These are phyloP conservation scores for Symphodus melops DNA, from an alignment of 2,113 vertebrate species.

Conservation along the genomic window DNA sequence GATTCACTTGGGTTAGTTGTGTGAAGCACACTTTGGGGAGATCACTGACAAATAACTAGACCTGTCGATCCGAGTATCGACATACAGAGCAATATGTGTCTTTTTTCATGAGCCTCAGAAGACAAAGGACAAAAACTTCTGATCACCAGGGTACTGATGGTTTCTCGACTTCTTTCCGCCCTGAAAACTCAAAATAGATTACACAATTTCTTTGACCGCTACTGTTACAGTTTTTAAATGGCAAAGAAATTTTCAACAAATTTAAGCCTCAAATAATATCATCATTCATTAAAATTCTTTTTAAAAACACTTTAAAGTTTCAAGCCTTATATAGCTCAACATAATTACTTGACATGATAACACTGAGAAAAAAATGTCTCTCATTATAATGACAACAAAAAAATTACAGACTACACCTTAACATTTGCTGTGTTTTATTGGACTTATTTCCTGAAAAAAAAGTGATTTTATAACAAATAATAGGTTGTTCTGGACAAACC, in stretches of 20 bases:
- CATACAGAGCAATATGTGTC: conserved; percentile 6
- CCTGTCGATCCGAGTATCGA: conserved; percentile 38
- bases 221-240: neutral
- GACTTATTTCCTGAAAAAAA: neutral
- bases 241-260: no score
- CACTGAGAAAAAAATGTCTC: no score
- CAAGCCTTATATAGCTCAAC: no score
- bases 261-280: neutral
- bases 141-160: neutral
- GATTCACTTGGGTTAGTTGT: conserved; percentile 43
- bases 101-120: conserved; percentile 13
- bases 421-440: neutral
- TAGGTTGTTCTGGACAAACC: neutral
- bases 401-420: neutral
- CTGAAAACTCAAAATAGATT: neutral
- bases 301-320: no score
- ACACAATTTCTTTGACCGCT: neutral
- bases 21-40: conserved; percentile 20
- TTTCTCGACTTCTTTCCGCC: neutral
- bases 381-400: neutral
- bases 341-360: no score
- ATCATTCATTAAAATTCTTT: no score
- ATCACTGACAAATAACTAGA: conserved; percentile 39
- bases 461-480: neutral
- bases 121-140: neutral